Base-by-base conservation (phyloP, 2,113 vertebrate genomes). In the Alligator sinensis region DNA sequence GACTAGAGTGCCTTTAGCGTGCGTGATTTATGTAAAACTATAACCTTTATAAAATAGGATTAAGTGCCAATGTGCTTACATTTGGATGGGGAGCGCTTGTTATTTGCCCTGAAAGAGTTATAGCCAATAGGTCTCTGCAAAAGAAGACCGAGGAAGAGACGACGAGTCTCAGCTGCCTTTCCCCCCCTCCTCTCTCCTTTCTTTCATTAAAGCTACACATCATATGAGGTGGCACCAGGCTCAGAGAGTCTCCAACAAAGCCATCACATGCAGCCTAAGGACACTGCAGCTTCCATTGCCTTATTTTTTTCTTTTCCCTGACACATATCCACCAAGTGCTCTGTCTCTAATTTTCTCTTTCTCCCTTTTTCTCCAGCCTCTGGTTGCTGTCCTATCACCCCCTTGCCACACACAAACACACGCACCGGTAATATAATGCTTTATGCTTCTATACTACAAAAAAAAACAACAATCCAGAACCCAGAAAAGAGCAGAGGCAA, bases 191-290 rank as follows among this genome's bases (percentile, higher is more conserved):
- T 88, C 86, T 81, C 77, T 86, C 90, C 64, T 80, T 95, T 94
- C 79, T 96, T 98, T 98, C 96, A 97, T 97, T 96, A 97, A 96
- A 96, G 92, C 97, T 90, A 91, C 94, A 97, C 81, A 97, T 97
- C 97, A 97, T 94, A 84, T 0, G 47, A 97, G 92, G 93, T 92
- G 93, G 82, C 96, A 94, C 54, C 55, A 83, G 75, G 90, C 74
- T 91, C 79, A 57, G 84, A 94, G 91, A 88, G 57, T 64, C 88
- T 96, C 93, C 91, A 84, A 95, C 88, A 94, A 93, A 93, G 87
- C 86, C 76, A 76, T 81, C 87, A 93, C 90, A 86, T 83, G 86
- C 87, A 96, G 93, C 96, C 95, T 95, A 77, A 95, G 96, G 95
- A 97, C 89, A 78, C 87, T 91, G 78, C 92, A 85, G 87, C 94